Base-by-base conservation (phyloP, 2,888 invertebrate species). In the Halictus quadricinctus region DNA sequence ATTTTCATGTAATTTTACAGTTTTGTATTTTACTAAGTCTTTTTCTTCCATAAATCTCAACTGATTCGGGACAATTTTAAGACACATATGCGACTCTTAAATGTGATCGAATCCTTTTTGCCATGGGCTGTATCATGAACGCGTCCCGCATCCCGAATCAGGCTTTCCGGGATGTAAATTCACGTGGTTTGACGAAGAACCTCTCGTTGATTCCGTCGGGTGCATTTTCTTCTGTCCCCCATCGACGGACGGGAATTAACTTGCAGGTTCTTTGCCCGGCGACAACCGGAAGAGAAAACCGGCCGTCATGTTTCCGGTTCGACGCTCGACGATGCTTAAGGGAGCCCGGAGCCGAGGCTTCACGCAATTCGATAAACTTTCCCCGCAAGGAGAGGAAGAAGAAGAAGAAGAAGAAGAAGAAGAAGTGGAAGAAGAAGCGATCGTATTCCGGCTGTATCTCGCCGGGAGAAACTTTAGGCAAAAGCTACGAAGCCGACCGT, bases 261-360 rank as follows among this genome's bases (percentile, higher is more conserved):
- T 84, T 80, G 7, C 29, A 74, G 50, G 29, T 85, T 70, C 69
- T 70, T 81, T 79, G 18, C 25, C 13, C 18, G 41, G 72, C 64
- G 73, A 54, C 78, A 64, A 46, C 36, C 48, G 43, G 36, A 13
- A 41, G 54, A n/a, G 46, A 79, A 73, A 46, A 73, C 60, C 73
- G 73, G 76, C 70, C 76, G 76, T 85, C 85, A 79, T 76, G 86
- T 85, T 81, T 76, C 41, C 78, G 70, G 73, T 73, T 84, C 82
- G 83, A 83, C 85, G 79, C 85, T 80, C 46, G 80, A 88, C 70
- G 87, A 80, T 78, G 77, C 88, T 87, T 87, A 83, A 78, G 88
- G 85, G 88, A 88, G 46, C 48, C 15, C 64, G 64, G 48, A 80
- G 75, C 72, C 64, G 66, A 29, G 48, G 66, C 60, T 69, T 15